Evolutionary conservation across 2,888 invertebrate genomes (phyloP).

Genomic region (Tachina fera): DNA sequence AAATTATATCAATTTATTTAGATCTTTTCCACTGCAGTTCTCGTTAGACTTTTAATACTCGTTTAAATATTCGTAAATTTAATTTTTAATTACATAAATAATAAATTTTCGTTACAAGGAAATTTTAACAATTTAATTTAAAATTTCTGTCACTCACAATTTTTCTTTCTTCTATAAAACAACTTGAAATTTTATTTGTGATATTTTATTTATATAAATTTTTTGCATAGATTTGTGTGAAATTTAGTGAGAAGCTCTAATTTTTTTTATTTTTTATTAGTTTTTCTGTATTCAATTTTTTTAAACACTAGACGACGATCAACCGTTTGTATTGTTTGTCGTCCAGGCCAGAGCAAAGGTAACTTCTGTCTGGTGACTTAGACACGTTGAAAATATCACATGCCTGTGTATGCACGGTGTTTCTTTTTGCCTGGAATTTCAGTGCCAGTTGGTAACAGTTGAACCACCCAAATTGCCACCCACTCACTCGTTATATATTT

Average conservation of each 20-base stretch:
- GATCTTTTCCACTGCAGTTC: constrained; percentile 71
- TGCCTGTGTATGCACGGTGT: constrained; percentile 74
- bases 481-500: constrained; percentile 63
- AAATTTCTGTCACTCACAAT: constrained; percentile 49
- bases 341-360: constrained; percentile 84
- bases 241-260: constrained; percentile 50
- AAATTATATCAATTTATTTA: too few species aligned
- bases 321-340: constrained; percentile 77
- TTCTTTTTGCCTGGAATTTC: constrained; percentile 77
- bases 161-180: constrained; percentile 6
- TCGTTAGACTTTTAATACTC: constrained; percentile 7
- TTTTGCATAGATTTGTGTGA: constrained; percentile 6
- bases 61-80: constrained; percentile 12
- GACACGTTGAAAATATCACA: constrained; percentile 72
- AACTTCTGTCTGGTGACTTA: constrained; percentile 82
- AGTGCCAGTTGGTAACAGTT: constrained; percentile 72
- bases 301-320: constrained; percentile 80
- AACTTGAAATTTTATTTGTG: constrained; percentile 6
- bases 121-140: constrained; percentile 18
- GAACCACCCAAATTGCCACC: constrained; percentile 60
- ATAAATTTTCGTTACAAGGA: constrained; percentile 6
- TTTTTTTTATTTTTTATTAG: constrained; percentile 36
- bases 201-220: constrained; percentile 31
- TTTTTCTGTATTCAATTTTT: constrained; percentile 53
- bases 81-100: neutral